These are phyloP conservation scores for Alviniconcha marisindica DNA, from an alignment of 1,140 invertebrate species.

Conservation along the genomic window DNA sequence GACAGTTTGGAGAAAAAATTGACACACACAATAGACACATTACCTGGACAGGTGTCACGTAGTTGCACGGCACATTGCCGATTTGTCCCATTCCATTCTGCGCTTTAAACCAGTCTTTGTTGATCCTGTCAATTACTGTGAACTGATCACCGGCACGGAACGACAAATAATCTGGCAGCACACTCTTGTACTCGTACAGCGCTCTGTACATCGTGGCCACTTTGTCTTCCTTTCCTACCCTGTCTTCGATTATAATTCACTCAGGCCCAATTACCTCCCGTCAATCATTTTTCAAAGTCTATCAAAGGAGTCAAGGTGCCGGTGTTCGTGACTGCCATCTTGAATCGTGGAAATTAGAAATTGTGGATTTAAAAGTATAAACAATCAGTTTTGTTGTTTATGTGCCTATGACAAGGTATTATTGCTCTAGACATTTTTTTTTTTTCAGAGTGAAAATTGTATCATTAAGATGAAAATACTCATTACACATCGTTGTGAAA, in stretches of 20 bases:
- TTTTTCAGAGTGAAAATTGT: too few species aligned
- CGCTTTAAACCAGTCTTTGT: slow-evolving; percentile 61
- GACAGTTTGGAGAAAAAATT: too few species aligned
- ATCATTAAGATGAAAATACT: too few species aligned
- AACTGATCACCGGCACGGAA: slow-evolving; percentile 64
- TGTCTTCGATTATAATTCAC: too few species aligned
- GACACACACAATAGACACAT: background rate
- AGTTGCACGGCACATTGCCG: slow-evolving; percentile 67
- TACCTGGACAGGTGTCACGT: slow-evolving; percentile 61
- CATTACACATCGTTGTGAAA: too few species aligned
- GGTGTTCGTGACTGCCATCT: background rate
- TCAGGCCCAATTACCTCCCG: too few species aligned
- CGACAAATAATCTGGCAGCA: slow-evolving; percentile 55
- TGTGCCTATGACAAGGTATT: too few species aligned
- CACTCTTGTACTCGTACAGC: slow-evolving; percentile 62
- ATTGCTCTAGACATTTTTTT: too few species aligned
- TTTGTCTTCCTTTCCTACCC: background rate
- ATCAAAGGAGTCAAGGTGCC: background rate
- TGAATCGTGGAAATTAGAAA: background rate
- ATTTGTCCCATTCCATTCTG: slow-evolving; percentile 69
- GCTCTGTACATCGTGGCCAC: slow-evolving; percentile 61
- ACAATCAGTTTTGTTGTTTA: too few species aligned
- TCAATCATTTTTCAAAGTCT: too few species aligned
- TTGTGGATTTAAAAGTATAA: too few species aligned
- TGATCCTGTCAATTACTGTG: slow-evolving; percentile 55